Evolutionary conservation across 1,140 invertebrate genomes (phyloP).

Genomic region (Drosophila kohkoa): DNA sequence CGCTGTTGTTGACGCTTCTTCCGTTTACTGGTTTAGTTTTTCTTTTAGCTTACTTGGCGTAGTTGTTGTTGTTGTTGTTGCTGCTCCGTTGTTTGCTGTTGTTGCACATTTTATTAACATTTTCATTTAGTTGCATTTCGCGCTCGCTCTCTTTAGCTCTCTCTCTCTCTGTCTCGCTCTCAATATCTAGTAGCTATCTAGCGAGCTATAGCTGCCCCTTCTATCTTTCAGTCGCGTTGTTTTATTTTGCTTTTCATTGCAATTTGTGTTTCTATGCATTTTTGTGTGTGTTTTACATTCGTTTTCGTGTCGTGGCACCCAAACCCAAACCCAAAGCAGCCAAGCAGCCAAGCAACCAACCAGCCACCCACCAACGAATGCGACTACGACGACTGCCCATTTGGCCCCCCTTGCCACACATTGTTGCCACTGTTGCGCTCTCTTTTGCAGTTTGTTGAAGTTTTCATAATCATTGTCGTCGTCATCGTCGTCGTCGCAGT

Average conservation of each 20-base stretch:
- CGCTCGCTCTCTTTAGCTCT: conserved; percentile 14
- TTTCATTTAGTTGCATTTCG: conserved; percentile 72
- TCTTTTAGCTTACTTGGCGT: conserved; percentile 75
- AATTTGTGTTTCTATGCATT: conserved; percentile 82
- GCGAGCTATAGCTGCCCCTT: neutral
- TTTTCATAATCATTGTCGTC: conserved; percentile 80
- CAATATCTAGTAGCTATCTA: neutral
- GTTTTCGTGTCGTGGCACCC: conserved; percentile 73
- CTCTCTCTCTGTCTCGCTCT: conserved; percentile 11
- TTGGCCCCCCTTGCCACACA: conserved; percentile 29
- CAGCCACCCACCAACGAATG: neutral
- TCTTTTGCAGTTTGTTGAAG: conserved; percentile 81
- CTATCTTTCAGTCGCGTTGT: conserved; percentile 26
- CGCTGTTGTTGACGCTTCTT: conserved; percentile 74
- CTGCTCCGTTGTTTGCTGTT: conserved; percentile 53
- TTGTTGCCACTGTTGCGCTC: conserved; percentile 73
- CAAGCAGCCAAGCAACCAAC: neutral
- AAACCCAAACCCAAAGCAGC: conserved; percentile 20
- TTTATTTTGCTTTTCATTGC: conserved; percentile 78
- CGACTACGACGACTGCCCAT: conserved; percentile 6
- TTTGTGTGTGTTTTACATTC: conserved; percentile 83
- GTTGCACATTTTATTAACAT: conserved; percentile 82
- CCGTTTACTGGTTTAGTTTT: conserved; percentile 80
- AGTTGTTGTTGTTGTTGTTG: conserved; percentile 47
- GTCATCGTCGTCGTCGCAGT: conserved; percentile 38